phyloP scores from a whole-genome alignment of 2,797 vertebrate species.

The Parotocinclus haroldoi region DNA sequence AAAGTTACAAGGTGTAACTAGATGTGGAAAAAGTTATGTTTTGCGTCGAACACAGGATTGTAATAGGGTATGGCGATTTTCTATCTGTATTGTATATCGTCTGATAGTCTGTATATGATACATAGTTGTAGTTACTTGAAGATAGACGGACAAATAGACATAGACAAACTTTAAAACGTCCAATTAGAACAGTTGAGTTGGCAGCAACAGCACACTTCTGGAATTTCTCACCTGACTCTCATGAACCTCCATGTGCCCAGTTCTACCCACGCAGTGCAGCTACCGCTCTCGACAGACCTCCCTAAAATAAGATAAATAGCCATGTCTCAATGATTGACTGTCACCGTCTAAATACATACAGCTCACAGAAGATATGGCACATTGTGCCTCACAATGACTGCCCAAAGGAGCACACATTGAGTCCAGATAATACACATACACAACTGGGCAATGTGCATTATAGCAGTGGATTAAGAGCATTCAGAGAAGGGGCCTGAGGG shows the following conservation, averaged over 20 bases:
- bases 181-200: no score
- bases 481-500: slow-evolving; percentile 72
- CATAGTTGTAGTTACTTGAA: no score
- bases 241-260: slow-evolving; percentile 6
- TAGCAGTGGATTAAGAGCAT: slow-evolving; percentile 70
- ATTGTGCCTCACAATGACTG: slow-evolving; percentile 76
- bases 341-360: slow-evolving; percentile 76
- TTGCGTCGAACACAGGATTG: no score
- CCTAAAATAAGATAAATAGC: slow-evolving; percentile 47
- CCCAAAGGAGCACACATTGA: slow-evolving; percentile 74
- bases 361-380: slow-evolving; percentile 77
- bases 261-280: slow-evolving; percentile 29
- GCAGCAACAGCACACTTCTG: no score
- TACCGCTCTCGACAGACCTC: slow-evolving; percentile 1
- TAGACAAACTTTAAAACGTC: no score
- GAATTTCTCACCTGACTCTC: no score
- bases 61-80: no score
- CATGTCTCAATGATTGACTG: slow-evolving; percentile 74
- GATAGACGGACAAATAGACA: no score
- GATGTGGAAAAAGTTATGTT: no score
- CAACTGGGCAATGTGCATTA: slow-evolving; percentile 80
- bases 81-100: no score
- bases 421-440: slow-evolving; percentile 76
- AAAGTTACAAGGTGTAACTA: no score
- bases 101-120: no score